Base-by-base conservation (phyloP, 37 sponge, comb jelly and placozoan species). In the Beroe ovata region DNA sequence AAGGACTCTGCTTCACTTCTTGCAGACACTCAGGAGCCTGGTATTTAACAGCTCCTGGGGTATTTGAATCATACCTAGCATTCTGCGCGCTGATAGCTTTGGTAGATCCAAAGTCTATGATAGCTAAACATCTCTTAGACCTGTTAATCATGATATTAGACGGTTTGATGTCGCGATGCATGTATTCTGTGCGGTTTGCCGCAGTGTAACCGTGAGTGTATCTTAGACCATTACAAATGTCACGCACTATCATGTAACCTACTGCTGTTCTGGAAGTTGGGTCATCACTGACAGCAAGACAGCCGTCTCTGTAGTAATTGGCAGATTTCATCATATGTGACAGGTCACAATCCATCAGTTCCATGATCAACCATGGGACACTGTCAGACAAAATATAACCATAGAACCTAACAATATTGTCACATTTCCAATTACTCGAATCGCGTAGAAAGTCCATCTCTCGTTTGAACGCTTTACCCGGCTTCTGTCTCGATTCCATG, bases 61-160 rank as follows among this genome's bases (percentile, higher is more conserved):
- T 30, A 4, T 6, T 32, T 34, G 69, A 66, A 30, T 66, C 32
- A 26, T 11, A 18, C 69, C 14, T 32, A 26, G 2, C 34, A 19
- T 66, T 37, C 4, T 66, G 36, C 36, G 36, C 35, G 8, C 32
- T 66, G 36, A 66, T 66, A 8, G 29, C 36, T 30, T 66, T 66
- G 36, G 69, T 66, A 1, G 69, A 33, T 26, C 69, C 69, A 30
- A 66, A 66, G 69, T 66, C 69, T 4, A 66, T 66, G 69, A 66
- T 66, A 33, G 36, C 69, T 29, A 66, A 30, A 3, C 69, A 37
- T 25, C 30, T 34, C 16, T 66, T 30, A 30, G 35, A 1, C 19
- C 69, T 2, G 25, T 66, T 30, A 2, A 66, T 14, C 69, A 66
- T 66, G 69, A 66, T 66, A 18, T 66, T 66, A 1, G 69, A 32